Conservation (phyloP, 2,888 invertebrate genomes). For the Conops quadrifasciatus region DNA sequence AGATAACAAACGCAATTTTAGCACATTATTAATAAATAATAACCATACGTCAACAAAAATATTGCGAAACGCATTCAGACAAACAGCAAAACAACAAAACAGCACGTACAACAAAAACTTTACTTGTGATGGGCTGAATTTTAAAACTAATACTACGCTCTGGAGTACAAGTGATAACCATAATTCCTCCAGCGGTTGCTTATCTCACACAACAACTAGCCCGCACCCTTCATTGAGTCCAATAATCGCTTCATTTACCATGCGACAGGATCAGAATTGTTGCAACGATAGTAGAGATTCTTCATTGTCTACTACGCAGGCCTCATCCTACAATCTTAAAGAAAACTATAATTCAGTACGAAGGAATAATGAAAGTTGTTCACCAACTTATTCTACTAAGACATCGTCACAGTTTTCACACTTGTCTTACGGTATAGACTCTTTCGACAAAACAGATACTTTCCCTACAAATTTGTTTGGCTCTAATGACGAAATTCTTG, state of each 20-base stretch:
- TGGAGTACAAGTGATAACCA: constrained; percentile 51
- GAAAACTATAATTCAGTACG: constrained; percentile 46
- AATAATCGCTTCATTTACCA: constrained; percentile 51
- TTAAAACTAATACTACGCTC: constrained; percentile 56
- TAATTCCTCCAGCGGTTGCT: constrained; percentile 53
- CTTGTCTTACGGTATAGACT: constrained; percentile 46
- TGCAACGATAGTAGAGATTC: constrained; percentile 64
- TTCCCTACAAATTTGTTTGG: neutral
- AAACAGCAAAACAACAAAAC: constrained; percentile 13
- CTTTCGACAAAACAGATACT: constrained; percentile 36
- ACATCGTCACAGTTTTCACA: constrained; percentile 51
- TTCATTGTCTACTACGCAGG: constrained; percentile 61
- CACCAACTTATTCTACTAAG: constrained; percentile 54
- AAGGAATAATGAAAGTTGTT: constrained; percentile 33
- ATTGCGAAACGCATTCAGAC: constrained; percentile 15
- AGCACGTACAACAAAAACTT: constrained; percentile 24
- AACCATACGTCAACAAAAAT: constrained; percentile 29
- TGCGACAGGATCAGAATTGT: constrained; percentile 47
- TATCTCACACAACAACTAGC: constrained; percentile 50
- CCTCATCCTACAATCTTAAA: constrained; percentile 58
- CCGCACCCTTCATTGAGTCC: constrained; percentile 63
- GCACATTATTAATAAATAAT: too few relatives aligned
- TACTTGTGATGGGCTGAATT: neutral
- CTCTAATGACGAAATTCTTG: too few relatives aligned
- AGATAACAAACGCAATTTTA: constrained; percentile 39